phyloP scores from a whole-genome alignment of 30 jellyfish, hydroid and myxozoan genomes.

The Phacellophora camtschatica region DNA sequence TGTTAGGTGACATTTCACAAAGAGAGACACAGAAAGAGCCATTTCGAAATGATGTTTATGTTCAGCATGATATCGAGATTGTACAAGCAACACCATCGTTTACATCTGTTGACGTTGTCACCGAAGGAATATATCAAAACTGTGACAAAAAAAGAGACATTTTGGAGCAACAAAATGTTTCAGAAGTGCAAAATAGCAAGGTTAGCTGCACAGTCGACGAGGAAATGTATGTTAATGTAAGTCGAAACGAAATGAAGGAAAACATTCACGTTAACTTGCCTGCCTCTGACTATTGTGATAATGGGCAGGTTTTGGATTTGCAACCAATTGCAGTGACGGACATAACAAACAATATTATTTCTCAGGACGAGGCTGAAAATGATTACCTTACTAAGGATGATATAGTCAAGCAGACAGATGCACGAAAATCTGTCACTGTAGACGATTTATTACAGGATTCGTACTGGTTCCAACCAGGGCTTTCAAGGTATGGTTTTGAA shows the following conservation, averaged over 20 bases:
- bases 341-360: too few species aligned
- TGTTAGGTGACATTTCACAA: too few species aligned
- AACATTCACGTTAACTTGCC: background rate
- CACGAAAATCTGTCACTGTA: slow-evolving; percentile 13
- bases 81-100: background rate
- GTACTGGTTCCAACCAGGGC: slow-evolving; percentile 69
- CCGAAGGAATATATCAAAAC: background rate
- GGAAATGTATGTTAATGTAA: background rate
- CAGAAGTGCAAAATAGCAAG: background rate
- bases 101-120: background rate
- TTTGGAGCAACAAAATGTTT: background rate
- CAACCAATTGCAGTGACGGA: too few species aligned
- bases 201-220: background rate
- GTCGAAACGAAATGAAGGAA: background rate
- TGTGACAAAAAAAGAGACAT: background rate
- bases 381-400: too few species aligned
- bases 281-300: background rate
- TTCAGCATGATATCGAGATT: background rate
- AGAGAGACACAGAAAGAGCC: too few species aligned
- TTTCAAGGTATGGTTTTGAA: slow-evolving; percentile 61
- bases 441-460: slow-evolving; percentile 40
- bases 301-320: background rate
- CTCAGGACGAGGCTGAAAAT: too few species aligned
- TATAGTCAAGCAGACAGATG: too few species aligned
- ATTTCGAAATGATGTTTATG: too few species aligned